Percentiles rank a stretch among this genome's conserved stretches.
Evolutionary conservation across 2,888 invertebrate species (phyloP).

Genomic region (Therioaphis trifolii): DNA sequence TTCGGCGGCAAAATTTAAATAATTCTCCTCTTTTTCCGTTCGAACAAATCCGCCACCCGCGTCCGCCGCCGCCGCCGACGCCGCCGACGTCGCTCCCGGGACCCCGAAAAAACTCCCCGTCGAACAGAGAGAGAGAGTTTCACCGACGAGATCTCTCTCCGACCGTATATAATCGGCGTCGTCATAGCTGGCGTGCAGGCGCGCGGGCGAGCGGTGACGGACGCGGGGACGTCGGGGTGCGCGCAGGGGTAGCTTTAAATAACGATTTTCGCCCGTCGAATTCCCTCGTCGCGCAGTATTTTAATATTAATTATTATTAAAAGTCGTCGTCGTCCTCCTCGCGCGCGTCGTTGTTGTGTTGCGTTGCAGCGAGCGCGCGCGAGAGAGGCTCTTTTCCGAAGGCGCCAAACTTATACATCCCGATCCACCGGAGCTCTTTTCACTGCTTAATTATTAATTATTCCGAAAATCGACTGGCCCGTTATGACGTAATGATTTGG

Average conservation of each 20-base stretch:
- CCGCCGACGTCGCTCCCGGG: neutral
- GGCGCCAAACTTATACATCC: conserved; percentile 59
- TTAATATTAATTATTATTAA: conserved; percentile 63
- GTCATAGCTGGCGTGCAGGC: neutral
- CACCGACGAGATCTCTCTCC: conserved; percentile 42
- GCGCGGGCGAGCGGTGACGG: conserved; percentile 3
- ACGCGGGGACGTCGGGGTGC: neutral
- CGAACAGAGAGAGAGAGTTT: conserved; percentile 40
- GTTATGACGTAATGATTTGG: conserved; percentile 52
- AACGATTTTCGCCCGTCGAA: conserved; percentile 62
- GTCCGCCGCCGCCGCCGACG: neutral
- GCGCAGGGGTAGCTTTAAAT: conserved; percentile 54
- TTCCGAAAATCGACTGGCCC: conserved; percentile 61
- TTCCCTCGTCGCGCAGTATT: conserved; percentile 61
- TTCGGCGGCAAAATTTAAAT: conserved; percentile 60
- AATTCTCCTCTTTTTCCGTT: conserved; percentile 62
- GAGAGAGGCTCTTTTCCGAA: conserved; percentile 54
- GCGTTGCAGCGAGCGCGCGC: neutral
- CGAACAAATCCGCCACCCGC: conserved; percentile 50
- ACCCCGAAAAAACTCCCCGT: conserved; percentile 38
- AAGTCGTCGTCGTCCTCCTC: conserved; percentile 56
- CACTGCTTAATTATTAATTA: conserved; percentile 61
- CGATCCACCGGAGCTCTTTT: conserved; percentile 59
- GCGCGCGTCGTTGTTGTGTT: neutral
- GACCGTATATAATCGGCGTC: conserved; percentile 50